phyloP scores from a whole-genome alignment of 2,797 vertebrate species.

The Paratrypauchen microcephalus region DNA sequence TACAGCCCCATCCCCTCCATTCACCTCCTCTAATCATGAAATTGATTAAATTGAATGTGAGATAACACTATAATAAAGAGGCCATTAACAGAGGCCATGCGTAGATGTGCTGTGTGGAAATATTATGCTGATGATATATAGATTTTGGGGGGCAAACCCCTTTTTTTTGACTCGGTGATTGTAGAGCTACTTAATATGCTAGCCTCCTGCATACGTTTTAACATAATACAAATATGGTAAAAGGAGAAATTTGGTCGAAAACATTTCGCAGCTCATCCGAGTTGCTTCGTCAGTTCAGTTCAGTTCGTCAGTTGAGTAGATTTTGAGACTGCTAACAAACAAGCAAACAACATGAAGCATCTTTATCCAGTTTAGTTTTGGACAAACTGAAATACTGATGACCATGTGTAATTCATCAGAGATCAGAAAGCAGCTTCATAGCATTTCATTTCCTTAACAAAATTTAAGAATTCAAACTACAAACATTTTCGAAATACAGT shows the following conservation, averaged over 20 bases:
- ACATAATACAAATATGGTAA: conserved; percentile 40
- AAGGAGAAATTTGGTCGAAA: no score
- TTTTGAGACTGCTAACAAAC: conserved; percentile 29
- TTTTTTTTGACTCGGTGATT: conserved; percentile 46
- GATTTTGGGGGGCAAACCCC: conserved; percentile 55
- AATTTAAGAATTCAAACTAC: not conserved
- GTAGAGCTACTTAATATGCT: conserved; percentile 39
- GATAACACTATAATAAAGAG: conserved; percentile 51
- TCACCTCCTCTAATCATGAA: conserved; percentile 55
- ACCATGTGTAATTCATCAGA: conserved; percentile 4
- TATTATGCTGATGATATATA: conserved; percentile 58
- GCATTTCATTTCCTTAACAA: conserved; percentile 13
- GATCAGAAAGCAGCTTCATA: not conserved
- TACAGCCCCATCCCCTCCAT: conserved; percentile 44
- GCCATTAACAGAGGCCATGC: conserved; percentile 53
- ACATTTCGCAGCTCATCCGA: no score
- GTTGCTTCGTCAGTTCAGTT: no score
- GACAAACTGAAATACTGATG: conserved; percentile 29
- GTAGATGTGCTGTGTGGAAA: conserved; percentile 53
- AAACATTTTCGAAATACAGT: no score
- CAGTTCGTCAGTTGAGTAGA: no score
- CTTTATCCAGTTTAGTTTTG: conserved; percentile 15
- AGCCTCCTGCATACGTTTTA: conserved; percentile 47
- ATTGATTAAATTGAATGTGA: conserved; percentile 63
- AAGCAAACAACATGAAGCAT: conserved; percentile 15